These are phyloP conservation scores for Lagocephalus sceleratus DNA, from an alignment of 2,797 vertebrate species.

Conservation along the genomic window DNA sequence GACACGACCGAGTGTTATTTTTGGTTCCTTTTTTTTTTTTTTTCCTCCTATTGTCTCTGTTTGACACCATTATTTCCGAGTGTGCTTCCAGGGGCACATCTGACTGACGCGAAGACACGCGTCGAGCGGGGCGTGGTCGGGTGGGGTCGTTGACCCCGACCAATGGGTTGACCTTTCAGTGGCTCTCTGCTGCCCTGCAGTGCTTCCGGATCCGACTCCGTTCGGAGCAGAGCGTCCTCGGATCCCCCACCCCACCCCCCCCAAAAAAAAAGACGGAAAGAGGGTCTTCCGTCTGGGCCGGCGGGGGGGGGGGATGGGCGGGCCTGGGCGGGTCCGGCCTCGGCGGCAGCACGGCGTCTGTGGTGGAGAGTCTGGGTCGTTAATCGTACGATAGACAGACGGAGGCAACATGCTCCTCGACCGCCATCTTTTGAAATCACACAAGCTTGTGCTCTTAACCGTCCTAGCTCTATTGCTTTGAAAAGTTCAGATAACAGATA, in stretches of 20 bases:
- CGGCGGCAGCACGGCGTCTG: constrained; percentile 28
- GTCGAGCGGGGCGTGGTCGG: constrained; percentile 16
- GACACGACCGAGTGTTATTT: constrained; percentile 57
- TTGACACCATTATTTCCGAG: constrained; percentile 47
- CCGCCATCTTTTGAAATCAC: constrained; percentile 69
- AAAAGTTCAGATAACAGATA: constrained; percentile 70
- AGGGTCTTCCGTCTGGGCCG: too few species aligned
- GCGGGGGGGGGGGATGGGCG: too few species aligned
- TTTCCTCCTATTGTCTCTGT: constrained; percentile 34
- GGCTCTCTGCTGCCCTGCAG: constrained; percentile 73
- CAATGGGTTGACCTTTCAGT: constrained; percentile 65
- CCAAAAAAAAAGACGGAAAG: too few species aligned
- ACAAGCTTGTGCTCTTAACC: constrained; percentile 87
- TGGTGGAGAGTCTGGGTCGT: constrained; percentile 39
- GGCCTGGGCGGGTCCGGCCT: constrained; percentile 36
- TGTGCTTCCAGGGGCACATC: constrained; percentile 65
- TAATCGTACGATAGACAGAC: constrained; percentile 69
- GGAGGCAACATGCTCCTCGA: constrained; percentile 80
- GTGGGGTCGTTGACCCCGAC: constrained; percentile 12
- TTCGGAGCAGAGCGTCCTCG: constrained; percentile 22
- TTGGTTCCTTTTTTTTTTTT: too few species aligned
- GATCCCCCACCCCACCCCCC: too few species aligned
- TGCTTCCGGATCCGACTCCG: constrained; percentile 51
- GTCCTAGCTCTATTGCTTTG: constrained; percentile 92
- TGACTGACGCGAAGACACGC: constrained; percentile 61